Base-by-base conservation (phyloP, 2,888 invertebrate species). In the Lasioglossum oenotherae region DNA sequence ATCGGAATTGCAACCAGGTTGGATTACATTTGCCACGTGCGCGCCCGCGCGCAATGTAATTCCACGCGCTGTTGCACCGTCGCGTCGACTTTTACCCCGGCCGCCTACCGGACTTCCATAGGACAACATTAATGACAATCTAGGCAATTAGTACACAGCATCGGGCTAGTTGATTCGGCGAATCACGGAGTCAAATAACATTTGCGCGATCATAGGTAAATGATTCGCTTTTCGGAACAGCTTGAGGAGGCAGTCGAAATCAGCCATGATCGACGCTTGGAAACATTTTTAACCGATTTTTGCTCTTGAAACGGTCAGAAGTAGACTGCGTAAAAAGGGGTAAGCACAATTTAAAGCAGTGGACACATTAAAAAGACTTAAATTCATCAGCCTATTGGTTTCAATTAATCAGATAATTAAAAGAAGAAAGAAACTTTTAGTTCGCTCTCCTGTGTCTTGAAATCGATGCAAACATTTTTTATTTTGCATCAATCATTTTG, bases 1-100 rank as follows among this genome's bases (percentile, higher is more conserved):
- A 82, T 77, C 84, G 85, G 75, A 85, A 90, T 86, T 84, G 75
- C 81, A 81, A 80, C 76, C 46, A 14, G 79, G 49, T 35, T 83
- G 67, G 69, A 85, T 86, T 78, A 82, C 78, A 76, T 76, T 85
- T 85, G 69, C 74, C 67, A n/a, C 35, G 60, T n/a, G 23, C 10
- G 53, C 23, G 53, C 23, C 53, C 14, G 27, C 27, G 60, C 35
- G 53, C 74, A 38, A 38, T 73, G 78, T 41, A 78, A 84, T 84
- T 84, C 46, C 16, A 79, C 53, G 72, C 2, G 69, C 69, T 69
- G 69, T 12, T 60, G 74, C 35, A 44, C 35, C 31, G 4, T 46
- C 46, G 16, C 16, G 46, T 27, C 14, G 57, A 31, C 77, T 83
- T 83, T 82, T 19, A 44, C n/a, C 27, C 19, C 2, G 46, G 23